These are phyloP conservation scores for Eubucco bourcierii DNA, from an alignment of 2,113 vertebrate species.

Conservation along the genomic window DNA sequence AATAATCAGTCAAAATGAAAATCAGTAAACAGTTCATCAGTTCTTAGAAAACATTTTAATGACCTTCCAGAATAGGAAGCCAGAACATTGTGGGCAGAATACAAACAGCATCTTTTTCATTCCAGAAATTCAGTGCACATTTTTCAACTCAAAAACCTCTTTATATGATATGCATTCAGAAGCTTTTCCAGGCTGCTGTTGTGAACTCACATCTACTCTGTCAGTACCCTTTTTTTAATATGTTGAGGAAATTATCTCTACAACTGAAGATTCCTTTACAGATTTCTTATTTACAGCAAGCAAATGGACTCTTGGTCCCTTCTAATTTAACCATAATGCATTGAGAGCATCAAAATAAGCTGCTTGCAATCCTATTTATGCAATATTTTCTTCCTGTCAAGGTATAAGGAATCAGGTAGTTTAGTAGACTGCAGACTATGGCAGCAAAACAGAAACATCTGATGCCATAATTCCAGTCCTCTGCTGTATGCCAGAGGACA, in stretches of 20 bases:
- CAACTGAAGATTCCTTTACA: not conserved
- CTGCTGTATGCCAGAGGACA: not conserved
- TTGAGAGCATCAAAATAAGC: not conserved
- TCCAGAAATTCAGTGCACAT: constrained; percentile 13
- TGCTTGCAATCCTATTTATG: not conserved
- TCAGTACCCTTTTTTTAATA: not conserved
- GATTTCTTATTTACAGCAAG: not conserved
- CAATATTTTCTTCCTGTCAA: not conserved
- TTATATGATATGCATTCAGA: not conserved
- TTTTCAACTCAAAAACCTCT: not conserved
- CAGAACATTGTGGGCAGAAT: constrained; percentile 61
- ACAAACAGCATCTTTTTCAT: constrained; percentile 57
- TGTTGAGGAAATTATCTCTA: not conserved
- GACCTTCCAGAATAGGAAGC: constrained; percentile 16
- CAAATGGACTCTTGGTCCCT: not conserved
- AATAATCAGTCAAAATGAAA: constrained; percentile 26
- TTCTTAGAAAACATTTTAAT: constrained; percentile 57
- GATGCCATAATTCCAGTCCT: not conserved
- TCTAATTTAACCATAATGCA: not conserved
- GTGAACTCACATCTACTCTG: not conserved
- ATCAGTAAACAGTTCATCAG: constrained; percentile 25
- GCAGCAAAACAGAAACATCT: constrained; percentile 10
- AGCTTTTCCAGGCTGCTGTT: not conserved
- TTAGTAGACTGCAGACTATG: not conserved
- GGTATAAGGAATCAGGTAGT: not conserved